Evolutionary conservation across 2,797 vertebrate species (phyloP).

Genomic region (Tenualosa ilisha): DNA sequence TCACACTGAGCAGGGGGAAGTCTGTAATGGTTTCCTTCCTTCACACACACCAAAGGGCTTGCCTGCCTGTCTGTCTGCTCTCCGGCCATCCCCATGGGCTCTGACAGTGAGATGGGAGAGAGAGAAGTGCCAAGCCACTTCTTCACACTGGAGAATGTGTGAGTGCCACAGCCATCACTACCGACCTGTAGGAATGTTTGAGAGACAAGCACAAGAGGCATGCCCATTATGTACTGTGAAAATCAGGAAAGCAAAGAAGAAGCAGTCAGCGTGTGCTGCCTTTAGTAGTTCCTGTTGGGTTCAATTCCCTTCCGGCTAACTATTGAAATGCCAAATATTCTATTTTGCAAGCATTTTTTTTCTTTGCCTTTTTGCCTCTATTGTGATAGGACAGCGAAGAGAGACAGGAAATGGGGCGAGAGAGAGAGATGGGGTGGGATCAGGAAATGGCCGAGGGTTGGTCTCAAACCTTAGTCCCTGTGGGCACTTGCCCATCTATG

Average conservation of each 20-base stretch:
- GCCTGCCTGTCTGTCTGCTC: not conserved
- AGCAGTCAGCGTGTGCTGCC: not conserved
- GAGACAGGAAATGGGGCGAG: not conserved
- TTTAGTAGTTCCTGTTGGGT: not conserved
- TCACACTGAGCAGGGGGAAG: not conserved
- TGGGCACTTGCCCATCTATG: not conserved
- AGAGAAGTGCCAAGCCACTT: conserved; percentile 7
- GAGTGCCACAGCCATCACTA: not conserved
- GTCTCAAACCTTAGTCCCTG: too few species aligned
- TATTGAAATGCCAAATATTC: not conserved
- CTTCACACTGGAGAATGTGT: not conserved
- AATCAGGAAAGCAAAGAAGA: not conserved
- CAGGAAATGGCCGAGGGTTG: too few species aligned
- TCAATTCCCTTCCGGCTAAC: not conserved
- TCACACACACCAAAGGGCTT: conserved; percentile 26
- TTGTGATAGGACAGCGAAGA: not conserved
- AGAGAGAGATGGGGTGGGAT: too few species aligned
- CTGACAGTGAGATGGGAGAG: not conserved
- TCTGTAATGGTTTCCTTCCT: conserved; percentile 39
- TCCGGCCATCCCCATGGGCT: not conserved
- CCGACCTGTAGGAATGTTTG: not conserved
- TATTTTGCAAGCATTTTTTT: not conserved
- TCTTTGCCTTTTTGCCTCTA: not conserved
- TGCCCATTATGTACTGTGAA: not conserved
- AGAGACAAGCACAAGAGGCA: not conserved